phyloP scores from a whole-genome alignment of 2,113 vertebrate species.

The Taxidea taxus region DNA sequence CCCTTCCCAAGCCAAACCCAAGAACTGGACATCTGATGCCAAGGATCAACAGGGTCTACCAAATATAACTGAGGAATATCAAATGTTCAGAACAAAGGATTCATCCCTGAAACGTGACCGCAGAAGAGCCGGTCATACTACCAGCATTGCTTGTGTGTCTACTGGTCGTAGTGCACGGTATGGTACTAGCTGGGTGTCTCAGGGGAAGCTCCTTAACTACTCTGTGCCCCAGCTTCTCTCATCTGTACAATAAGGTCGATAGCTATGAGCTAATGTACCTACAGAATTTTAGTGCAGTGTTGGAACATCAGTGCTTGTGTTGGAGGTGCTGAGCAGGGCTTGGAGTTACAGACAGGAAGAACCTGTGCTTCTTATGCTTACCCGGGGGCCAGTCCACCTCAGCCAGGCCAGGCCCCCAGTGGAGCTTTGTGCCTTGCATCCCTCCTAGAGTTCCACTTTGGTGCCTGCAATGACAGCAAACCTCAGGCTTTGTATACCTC shows the following conservation, averaged over 20 bases:
- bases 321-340: background rate
- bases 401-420: background rate
- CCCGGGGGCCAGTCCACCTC: background rate
- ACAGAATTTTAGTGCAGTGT: background rate
- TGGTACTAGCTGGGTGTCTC: background rate
- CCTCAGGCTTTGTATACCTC: background rate
- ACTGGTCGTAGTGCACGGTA: background rate
- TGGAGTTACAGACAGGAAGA: background rate
- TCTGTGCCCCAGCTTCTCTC: background rate
- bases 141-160: background rate
- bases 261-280: background rate
- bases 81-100: background rate
- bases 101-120: background rate
- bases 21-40: background rate
- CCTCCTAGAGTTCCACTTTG: background rate
- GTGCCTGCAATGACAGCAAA: background rate
- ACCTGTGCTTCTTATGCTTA: background rate
- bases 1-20: background rate
- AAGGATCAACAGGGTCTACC: background rate
- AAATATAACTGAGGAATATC: background rate
- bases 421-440: background rate
- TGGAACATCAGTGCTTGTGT: accelerated
- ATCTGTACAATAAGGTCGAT: background rate
- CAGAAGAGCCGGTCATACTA: background rate
- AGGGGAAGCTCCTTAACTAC: background rate